Base-by-base conservation (phyloP, 2,888 invertebrate species). In the Noctua comes region DNA sequence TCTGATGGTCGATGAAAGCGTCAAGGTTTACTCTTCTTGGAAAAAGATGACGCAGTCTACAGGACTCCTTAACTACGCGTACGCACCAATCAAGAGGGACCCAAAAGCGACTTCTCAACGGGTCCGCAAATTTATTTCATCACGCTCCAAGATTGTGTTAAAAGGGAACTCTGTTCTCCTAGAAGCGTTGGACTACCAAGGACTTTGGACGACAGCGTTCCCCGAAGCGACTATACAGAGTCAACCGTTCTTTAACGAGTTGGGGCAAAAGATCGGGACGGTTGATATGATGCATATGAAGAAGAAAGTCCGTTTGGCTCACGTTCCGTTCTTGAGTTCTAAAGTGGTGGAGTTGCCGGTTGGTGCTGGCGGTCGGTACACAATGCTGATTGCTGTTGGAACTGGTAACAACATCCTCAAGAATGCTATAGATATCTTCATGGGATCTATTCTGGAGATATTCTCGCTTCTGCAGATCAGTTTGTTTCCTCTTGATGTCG, bases 291-390 rank as follows among this genome's bases (percentile, higher is more conserved):
- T 93, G 90, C 88, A 78, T 43, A 81, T 90, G 69, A 85, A 78
- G 62, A 91, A 84, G 73, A 79, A 81, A 21, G 91, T 91, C 6
- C 90, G 89, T 1, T 51, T 92, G 24, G 89, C 90, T 0, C 84
- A 91, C 1, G 76, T 91, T 13, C 90, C 90, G 0, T 75, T 88
- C 18, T 62, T 89, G 54, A 86, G 90, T 27, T 83, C 89, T 6
- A 93, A 92, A 70, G 85, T 91, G 0, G 13, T 93, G 21, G 91
- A 92, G 68, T 74, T 93, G 1, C 92, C 93, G 0, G 89, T 93
- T 0, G 93, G 93, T 0, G 57, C 46, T 0, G 80, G 90, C 1
- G 90, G 90, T 0, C 85, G 91, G 31, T 93, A 90, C 59, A 84
- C 84, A 1, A 90, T 92, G 90, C 46, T 92, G 27, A 83, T 91